Percentiles rank a stretch among this genome's conserved stretches.
phyloP scores from a whole-genome alignment of 2,888 invertebrate species.

The Nomada fabriciana region DNA sequence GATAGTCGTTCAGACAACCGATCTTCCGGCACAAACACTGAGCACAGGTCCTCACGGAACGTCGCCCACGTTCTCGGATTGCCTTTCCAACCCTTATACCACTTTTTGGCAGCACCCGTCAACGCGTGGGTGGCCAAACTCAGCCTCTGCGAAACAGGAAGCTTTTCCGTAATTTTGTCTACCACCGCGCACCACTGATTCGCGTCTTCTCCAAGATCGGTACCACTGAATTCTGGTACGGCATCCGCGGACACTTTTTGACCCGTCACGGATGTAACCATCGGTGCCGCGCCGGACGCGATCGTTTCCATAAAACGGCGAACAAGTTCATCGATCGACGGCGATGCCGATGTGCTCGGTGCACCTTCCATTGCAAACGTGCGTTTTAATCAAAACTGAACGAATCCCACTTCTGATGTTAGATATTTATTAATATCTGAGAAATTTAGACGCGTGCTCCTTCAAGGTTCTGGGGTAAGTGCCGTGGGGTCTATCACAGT shows the following conservation, averaged over 20 bases:
- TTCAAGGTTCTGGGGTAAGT: too few species aligned
- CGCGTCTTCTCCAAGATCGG: constrained; percentile 28
- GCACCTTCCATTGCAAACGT: background rate
- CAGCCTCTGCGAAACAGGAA: background rate
- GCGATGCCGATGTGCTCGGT: background rate
- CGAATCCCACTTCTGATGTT: constrained; percentile 15
- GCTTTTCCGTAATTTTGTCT: constrained; percentile 4
- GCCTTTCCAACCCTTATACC: background rate
- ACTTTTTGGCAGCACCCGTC: background rate
- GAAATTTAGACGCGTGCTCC: too few species aligned
- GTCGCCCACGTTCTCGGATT: constrained; percentile 21
- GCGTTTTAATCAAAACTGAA: background rate
- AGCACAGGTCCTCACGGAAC: constrained; percentile 6
- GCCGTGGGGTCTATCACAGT: too few species aligned
- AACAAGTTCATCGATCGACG: constrained; percentile 1
- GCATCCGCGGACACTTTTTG: background rate
- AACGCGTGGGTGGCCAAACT: constrained; percentile 9
- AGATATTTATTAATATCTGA: too few species aligned
- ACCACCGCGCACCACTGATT: constrained; percentile 7
- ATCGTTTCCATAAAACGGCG: background rate
- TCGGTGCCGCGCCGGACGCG: background rate
- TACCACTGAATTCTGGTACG: constrained; percentile 14
- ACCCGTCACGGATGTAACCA: background rate
- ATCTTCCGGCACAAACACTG: background rate
- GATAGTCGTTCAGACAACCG: background rate